Conservation (phyloP, 2,888 invertebrate species). For the Thumatha senex region DNA sequence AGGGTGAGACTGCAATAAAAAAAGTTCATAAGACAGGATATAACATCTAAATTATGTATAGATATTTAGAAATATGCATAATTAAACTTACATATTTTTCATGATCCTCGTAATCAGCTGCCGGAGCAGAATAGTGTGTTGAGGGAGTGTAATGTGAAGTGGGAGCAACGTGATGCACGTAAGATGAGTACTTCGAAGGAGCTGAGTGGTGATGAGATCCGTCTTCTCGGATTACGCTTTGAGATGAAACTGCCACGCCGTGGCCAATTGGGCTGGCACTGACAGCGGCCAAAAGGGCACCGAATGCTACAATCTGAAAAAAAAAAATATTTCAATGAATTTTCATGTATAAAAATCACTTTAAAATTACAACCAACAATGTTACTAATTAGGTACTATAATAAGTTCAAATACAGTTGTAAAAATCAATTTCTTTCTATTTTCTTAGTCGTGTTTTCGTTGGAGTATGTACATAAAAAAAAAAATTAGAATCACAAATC, state of each 20-base stretch:
- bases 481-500: too few species aligned
- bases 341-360: too few species aligned
- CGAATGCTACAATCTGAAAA: slow-evolving; percentile 67
- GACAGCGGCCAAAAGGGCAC: slow-evolving; percentile 66
- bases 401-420: too few species aligned
- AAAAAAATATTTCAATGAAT: neutral
- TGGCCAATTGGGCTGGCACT: slow-evolving; percentile 61
- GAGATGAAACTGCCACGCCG: neutral
- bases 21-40: too few species aligned
- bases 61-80: neutral
- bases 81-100: slow-evolving; percentile 20
- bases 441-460: too few species aligned
- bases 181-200: slow-evolving; percentile 15
- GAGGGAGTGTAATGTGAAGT: slow-evolving; percentile 37
- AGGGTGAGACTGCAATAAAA: too few species aligned
- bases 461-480: too few species aligned
- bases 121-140: slow-evolving; percentile 4
- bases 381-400: too few species aligned
- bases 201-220: slow-evolving; percentile 49
- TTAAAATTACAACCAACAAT: too few species aligned
- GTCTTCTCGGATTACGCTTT: slow-evolving; percentile 23
- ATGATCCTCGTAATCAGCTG: slow-evolving; percentile 42
- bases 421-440: too few species aligned
- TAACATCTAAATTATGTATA: neutral
- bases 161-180: neutral